phyloP scores from a whole-genome alignment of 64 coral and sea anemone species.

The Porites australiensis region DNA sequence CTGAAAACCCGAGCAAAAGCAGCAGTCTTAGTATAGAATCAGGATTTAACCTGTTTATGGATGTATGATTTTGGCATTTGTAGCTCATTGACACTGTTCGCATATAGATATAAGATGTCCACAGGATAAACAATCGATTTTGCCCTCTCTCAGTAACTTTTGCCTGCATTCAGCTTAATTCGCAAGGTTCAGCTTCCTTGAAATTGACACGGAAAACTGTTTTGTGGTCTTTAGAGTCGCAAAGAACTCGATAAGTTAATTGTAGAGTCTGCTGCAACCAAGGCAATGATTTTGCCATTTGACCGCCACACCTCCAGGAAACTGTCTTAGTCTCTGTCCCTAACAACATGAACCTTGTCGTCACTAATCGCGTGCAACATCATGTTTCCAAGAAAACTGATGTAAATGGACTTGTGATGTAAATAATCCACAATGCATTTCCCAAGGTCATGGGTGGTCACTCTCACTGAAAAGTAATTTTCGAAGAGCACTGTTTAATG shows the following conservation, averaged over 20 bases:
- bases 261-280: conserved; percentile 9
- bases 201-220: neutral
- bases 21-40: too few species aligned
- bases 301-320: neutral
- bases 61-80: neutral
- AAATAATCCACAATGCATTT: neutral
- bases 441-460: neutral
- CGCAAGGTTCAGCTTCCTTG: too few species aligned
- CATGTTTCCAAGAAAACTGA: neutral
- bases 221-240: neutral
- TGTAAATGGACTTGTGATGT: neutral
- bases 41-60: neutral
- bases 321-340: neutral
- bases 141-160: neutral
- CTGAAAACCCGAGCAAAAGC: too few species aligned
- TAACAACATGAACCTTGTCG: neutral
- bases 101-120: neutral
- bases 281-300: neutral
- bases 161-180: neutral
- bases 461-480: neutral
- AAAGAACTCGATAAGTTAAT: neutral
- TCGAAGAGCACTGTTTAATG: neutral
- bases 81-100: neutral
- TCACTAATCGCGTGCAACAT: neutral
- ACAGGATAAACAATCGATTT: neutral